These are phyloP conservation scores for Anastrepha obliqua DNA, from an alignment of 1,140 invertebrate species.

Conservation along the genomic window DNA sequence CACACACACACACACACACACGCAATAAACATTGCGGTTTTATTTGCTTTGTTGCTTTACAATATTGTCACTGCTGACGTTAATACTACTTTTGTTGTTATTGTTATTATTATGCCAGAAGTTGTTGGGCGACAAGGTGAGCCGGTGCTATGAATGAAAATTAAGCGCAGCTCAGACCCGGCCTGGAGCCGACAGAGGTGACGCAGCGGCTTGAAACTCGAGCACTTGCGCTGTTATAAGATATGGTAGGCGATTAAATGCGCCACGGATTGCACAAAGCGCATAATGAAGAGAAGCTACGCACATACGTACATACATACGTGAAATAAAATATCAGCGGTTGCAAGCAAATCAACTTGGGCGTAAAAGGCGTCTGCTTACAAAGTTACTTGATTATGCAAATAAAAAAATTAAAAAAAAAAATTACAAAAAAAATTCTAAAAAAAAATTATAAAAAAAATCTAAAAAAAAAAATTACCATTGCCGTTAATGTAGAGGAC, in stretches of 20 bases:
- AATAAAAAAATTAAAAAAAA: not conserved
- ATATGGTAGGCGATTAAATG: slow-evolving; percentile 28
- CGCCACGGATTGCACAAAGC: not conserved
- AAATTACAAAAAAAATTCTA: not conserved
- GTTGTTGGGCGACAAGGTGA: slow-evolving; percentile 17
- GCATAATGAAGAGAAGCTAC: not conserved
- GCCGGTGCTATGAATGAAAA: slow-evolving; percentile 10
- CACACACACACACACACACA: not conserved
- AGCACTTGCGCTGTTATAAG: not conserved
- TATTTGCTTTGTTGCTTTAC: not conserved
- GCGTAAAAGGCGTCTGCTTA: not conserved
- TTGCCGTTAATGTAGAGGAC: slow-evolving; percentile 29
- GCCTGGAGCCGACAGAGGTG: not conserved
- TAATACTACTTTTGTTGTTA: not conserved
- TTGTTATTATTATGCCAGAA: not conserved
- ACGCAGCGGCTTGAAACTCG: not conserved
- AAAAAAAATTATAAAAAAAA: not conserved
- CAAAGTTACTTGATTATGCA: slow-evolving; percentile 15
- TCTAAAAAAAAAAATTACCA: not conserved
- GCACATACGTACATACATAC: no score
- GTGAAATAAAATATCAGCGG: not conserved
- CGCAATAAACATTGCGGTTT: not conserved
- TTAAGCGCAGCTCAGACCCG: not conserved
- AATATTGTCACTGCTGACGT: not conserved
- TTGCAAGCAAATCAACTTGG: not conserved